Conservation (phyloP, 2,797 vertebrate species). For the Gallirallus australis region DNA sequence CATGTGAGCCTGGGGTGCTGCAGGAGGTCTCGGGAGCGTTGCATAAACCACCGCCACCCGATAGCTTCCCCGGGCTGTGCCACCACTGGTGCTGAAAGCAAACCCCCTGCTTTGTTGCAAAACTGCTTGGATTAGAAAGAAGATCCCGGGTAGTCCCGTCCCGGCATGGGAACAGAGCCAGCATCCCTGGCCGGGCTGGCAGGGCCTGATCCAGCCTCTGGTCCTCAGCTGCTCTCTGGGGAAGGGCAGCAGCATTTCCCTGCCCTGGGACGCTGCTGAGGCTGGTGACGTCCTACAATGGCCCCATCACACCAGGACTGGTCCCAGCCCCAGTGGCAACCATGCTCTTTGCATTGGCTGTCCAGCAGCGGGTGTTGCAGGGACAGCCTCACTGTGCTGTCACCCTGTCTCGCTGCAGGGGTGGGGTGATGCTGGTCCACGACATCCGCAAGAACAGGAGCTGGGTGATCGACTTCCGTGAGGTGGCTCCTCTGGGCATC, state of each 20-base stretch:
- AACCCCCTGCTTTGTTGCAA: neutral
- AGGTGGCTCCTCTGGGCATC: conserved; percentile 90
- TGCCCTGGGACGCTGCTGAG: neutral
- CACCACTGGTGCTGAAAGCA: neutral
- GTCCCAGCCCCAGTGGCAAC: neutral
- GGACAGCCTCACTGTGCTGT: fast-evolving
- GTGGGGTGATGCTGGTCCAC: conserved; percentile 96
- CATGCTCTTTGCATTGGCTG: fast-evolving
- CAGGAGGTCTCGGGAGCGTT: neutral
- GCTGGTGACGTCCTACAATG: neutral
- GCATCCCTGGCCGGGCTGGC: neutral
- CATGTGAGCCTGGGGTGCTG: neutral
- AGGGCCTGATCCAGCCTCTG: neutral
- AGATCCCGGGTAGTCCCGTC: neutral
- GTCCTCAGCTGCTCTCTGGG: neutral
- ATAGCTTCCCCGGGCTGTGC: neutral
- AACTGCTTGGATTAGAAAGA: conserved; percentile 17
- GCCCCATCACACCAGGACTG: fast-evolving
- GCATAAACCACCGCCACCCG: neutral
- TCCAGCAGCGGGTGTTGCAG: fast-evolving
- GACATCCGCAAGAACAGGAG: conserved; percentile 93
- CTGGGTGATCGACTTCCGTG: conserved; percentile 93
- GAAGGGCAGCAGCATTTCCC: neutral
- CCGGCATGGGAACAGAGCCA: neutral
- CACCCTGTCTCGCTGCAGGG: conserved; percentile 77